These are phyloP conservation scores for Acanthaster planci DNA, from an alignment of 35 echinoderm and acorn worm species.

Conservation along the genomic window DNA sequence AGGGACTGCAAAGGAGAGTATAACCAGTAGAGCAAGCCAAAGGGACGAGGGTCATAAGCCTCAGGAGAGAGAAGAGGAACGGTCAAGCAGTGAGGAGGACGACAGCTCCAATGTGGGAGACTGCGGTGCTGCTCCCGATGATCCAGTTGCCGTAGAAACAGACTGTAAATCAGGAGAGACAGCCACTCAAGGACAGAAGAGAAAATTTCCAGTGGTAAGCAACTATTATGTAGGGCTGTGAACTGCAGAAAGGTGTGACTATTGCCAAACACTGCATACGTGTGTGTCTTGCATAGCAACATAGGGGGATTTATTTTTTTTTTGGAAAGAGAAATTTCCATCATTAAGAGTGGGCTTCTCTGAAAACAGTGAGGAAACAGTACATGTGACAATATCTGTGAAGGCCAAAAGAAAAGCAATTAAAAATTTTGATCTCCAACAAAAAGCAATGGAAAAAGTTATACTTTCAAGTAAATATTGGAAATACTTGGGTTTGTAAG, in stretches of 20 bases:
- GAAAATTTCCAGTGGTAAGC: slow-evolving; percentile 15
- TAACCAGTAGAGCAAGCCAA: neutral
- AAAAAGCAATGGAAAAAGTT: too few species aligned
- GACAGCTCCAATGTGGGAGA: neutral
- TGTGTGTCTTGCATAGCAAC: too few species aligned
- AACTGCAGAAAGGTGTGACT: neutral
- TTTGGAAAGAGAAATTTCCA: too few species aligned
- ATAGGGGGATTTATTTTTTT: too few species aligned
- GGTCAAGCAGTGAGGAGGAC: neutral
- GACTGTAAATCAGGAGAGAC: neutral
- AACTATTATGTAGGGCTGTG: neutral
- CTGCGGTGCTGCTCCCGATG: neutral
- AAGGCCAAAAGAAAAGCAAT: too few species aligned
- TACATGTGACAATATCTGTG: too few species aligned
- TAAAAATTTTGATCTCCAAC: too few species aligned
- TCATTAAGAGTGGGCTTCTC: too few species aligned
- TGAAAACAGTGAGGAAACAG: too few species aligned
- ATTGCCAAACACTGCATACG: neutral
- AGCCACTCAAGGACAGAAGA: neutral
- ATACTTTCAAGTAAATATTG: too few species aligned
- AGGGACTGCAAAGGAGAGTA: neutral
- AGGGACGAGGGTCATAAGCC: neutral
- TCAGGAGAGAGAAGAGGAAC: neutral
- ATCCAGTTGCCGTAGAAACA: neutral
- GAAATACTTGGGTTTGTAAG: too few species aligned